Evolutionary conservation across 2,888 invertebrate species (phyloP).

Genomic region (Siphlonurus alternatus): DNA sequence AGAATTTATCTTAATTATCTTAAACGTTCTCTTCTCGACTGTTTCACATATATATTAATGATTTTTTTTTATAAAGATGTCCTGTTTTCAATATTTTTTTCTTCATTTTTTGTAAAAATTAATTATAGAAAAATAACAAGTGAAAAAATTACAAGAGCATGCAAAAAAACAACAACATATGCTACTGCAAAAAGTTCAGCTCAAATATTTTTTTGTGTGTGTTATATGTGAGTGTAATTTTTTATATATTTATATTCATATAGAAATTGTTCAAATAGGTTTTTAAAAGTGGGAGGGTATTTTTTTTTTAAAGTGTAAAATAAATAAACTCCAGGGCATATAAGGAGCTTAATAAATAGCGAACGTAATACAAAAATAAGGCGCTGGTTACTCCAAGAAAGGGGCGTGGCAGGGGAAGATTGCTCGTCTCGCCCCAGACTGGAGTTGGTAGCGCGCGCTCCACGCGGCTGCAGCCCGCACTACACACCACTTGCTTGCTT

Average conservation of each 20-base stretch:
- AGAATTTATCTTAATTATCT: neutral
- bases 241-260: neutral
- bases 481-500: neutral
- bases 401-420: neutral
- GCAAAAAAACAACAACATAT: slow-evolving; percentile 13
- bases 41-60: neutral
- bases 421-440: neutral
- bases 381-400: neutral
- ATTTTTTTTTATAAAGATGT: neutral
- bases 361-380: slow-evolving; percentile 3
- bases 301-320: neutral
- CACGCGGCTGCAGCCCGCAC: neutral
- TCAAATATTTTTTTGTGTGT: neutral
- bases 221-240: neutral
- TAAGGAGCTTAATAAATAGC: neutral
- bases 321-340: neutral
- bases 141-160: slow-evolving; percentile 15
- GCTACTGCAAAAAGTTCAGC: slow-evolving; percentile 6
- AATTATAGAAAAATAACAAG: slow-evolving; percentile 16
- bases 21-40: neutral
- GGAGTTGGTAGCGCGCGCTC: neutral
- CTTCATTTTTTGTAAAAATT: neutral
- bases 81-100: neutral
- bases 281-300: neutral
- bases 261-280: neutral